These are phyloP conservation scores for Erebia epiphron DNA, from an alignment of 2,888 invertebrate species.

Conservation along the genomic window DNA sequence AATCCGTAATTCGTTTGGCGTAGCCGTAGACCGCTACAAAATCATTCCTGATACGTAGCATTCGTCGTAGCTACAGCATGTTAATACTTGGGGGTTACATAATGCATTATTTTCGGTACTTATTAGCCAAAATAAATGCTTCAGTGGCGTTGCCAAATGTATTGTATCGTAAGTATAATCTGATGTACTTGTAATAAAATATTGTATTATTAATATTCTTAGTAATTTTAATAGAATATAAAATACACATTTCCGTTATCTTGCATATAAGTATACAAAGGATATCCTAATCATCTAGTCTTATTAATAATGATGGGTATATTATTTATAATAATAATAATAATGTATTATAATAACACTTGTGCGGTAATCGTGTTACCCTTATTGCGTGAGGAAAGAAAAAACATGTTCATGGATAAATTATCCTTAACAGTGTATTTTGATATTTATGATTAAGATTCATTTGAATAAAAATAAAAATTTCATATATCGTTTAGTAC, in stretches of 20 bases:
- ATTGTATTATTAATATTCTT: no score
- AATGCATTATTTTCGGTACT: not conserved
- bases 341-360: constrained; percentile 1
- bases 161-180: no score
- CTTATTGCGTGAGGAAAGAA: constrained; percentile 10
- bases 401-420: constrained; percentile 23
- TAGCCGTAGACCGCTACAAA: not conserved
- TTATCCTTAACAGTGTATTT: constrained; percentile 13
- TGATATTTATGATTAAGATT: not conserved
- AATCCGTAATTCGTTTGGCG: not conserved
- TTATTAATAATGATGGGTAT: constrained; percentile 9
- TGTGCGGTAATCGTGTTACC: not conserved
- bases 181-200: no score
- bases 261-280: constrained; percentile 3
- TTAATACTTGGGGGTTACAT: no score
- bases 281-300: constrained; percentile 8
- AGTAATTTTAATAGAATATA: not conserved
- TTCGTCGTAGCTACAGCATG: not conserved
- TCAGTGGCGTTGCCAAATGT: no score
- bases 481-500: not conserved
- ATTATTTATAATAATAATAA: constrained; percentile 2
- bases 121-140: no score
- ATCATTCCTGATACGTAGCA: not conserved
- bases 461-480: not conserved
- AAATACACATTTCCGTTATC: not conserved